Evolutionary conservation across 2,113 vertebrate genomes (phyloP).

Genomic region (Myotis lucifugus): DNA sequence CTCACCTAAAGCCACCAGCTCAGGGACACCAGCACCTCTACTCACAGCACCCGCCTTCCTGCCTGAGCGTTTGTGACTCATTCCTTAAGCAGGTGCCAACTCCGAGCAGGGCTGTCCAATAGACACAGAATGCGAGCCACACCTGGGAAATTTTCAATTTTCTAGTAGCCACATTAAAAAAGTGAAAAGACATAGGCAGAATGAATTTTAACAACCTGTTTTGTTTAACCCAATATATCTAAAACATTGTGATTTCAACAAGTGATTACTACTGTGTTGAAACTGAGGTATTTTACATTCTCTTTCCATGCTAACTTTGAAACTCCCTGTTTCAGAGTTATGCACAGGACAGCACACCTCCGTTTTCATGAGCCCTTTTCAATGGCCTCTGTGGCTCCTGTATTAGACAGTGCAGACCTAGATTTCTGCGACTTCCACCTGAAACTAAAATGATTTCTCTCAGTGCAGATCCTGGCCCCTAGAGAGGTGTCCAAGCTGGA

Average conservation of each 20-base stretch:
- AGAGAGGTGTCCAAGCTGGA: not conserved
- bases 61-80: not conserved
- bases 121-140: not conserved
- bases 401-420: rapidly evolving
- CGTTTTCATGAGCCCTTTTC: rapidly evolving
- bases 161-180: not conserved
- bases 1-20: not conserved
- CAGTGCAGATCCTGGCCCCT: not conserved
- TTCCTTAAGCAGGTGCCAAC: not conserved
- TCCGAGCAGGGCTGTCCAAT: not conserved
- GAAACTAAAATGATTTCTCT: not conserved
- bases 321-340: rapidly evolving
- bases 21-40: rapidly evolving
- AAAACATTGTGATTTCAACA: not conserved
- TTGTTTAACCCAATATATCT: not conserved
- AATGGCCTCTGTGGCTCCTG: rapidly evolving
- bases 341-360: rapidly evolving
- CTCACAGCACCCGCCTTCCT: not conserved
- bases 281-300: rapidly evolving
- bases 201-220: not conserved
- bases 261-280: not conserved
- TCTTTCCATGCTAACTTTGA: too few species aligned
- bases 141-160: rapidly evolving
- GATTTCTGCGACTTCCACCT: not conserved
- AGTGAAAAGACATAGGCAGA: not conserved